Evolutionary conservation across 1,140 invertebrate genomes (phyloP).

Genomic region (Saccostrea cuccullata): DNA sequence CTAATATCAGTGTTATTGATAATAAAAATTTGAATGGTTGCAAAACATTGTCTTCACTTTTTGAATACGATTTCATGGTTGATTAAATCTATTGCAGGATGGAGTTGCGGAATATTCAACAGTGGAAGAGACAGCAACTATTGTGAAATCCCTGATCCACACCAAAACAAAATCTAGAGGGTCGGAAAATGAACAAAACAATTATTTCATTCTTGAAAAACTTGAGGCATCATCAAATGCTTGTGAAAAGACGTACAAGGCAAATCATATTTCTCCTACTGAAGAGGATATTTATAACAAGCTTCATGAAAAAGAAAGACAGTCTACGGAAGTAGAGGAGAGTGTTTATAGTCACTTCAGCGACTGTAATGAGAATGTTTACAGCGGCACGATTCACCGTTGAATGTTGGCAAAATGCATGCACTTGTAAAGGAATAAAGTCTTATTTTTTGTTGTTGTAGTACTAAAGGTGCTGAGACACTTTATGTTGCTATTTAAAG

Average conservation of each 20-base stretch:
- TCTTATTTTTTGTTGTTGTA: too few species aligned
- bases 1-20: too few species aligned
- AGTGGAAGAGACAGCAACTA: background rate
- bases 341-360: background rate
- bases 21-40: too few species aligned
- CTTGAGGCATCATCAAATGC: background rate
- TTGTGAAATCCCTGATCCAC: background rate
- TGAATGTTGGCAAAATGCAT: background rate
- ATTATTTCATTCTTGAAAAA: slow-evolving; percentile 25
- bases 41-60: too few species aligned
- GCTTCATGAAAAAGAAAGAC: background rate
- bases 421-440: too few species aligned
- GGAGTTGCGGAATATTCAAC: slow-evolving; percentile 26
- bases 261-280: background rate
- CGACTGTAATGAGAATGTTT: slow-evolving; percentile 12
- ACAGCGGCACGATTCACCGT: background rate
- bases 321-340: background rate
- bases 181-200: background rate
- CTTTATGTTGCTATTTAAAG: too few species aligned
- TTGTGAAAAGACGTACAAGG: background rate
- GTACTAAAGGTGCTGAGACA: too few species aligned
- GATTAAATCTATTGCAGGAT: background rate
- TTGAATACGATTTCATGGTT: too few species aligned
- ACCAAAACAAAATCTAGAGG: background rate
- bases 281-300: background rate